Conservation (phyloP, 2,888 invertebrate species). For the Agonum fuliginosum region DNA sequence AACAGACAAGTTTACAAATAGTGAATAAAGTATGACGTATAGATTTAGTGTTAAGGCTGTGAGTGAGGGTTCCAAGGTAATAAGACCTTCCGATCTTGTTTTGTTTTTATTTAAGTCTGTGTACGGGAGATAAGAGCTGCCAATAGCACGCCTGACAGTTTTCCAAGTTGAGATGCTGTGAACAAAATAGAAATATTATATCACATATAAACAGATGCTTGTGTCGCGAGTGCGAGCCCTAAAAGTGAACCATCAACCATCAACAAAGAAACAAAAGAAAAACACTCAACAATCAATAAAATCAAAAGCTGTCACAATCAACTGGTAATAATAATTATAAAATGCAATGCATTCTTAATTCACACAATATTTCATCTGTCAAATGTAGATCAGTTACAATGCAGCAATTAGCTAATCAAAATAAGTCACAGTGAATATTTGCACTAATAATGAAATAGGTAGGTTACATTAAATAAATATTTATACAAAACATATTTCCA, state of each 20-base stretch:
- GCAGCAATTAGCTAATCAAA: too few species aligned
- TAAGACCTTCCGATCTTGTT: conserved; percentile 13
- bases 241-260: neutral
- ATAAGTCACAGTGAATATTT: too few species aligned
- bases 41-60: conserved; percentile 13
- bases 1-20: neutral
- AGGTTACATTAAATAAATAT: too few species aligned
- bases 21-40: conserved; percentile 22
- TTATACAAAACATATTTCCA: too few species aligned
- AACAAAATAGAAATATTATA: conserved; percentile 8
- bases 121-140: conserved; percentile 20
- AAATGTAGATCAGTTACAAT: too few species aligned
- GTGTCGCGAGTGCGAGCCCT: too few species aligned
- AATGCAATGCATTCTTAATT: too few species aligned
- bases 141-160: conserved; percentile 24
- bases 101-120: conserved; percentile 18
- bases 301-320: too few species aligned
- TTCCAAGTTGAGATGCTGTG: neutral
- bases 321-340: too few species aligned
- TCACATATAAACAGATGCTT: conserved; percentile 15
- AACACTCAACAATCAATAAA: too few species aligned
- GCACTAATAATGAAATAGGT: too few species aligned
- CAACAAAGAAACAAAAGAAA: neutral
- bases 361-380: too few species aligned
- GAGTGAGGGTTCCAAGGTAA: conserved; percentile 23